These are phyloP conservation scores for Latrodectus elegans DNA, from an alignment of 2,888 invertebrate species.

Conservation along the genomic window DNA sequence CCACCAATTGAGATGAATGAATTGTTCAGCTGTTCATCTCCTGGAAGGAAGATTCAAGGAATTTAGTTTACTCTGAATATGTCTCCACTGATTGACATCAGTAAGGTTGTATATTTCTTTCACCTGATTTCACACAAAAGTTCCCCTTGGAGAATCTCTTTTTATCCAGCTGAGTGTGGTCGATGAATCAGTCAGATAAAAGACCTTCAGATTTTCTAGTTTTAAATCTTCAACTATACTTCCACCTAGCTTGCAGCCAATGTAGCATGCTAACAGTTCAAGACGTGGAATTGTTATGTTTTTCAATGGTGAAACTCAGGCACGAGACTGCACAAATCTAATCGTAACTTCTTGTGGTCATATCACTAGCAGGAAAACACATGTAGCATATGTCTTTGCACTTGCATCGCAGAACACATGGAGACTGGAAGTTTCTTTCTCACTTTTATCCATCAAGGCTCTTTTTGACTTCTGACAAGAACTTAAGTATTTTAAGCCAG, in stretches of 20 bases:
- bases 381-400: slow-evolving; percentile 2
- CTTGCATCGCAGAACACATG: slow-evolving; percentile 23
- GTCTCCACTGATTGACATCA: neutral
- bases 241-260: neutral
- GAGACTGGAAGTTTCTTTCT: neutral
- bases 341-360: neutral
- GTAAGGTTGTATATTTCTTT: slow-evolving; percentile 71
- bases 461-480: neutral
- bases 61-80: slow-evolving; percentile 1
- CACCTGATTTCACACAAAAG: slow-evolving; percentile 71
- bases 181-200: slow-evolving; percentile 11
- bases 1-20: neutral
- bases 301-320: slow-evolving; percentile 1
- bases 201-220: neutral
- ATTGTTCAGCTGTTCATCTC: neutral
- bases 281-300: slow-evolving; percentile 6
- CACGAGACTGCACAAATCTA: neutral
- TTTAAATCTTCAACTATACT: neutral
- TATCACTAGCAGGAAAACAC: slow-evolving; percentile 3
- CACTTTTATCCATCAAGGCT: neutral
- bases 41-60: neutral
- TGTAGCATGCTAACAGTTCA: slow-evolving; percentile 4
- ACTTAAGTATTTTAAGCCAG: neutral
- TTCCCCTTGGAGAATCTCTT: slow-evolving; percentile 69
- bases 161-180: slow-evolving; percentile 70